phyloP scores from a whole-genome alignment of 1,140 invertebrate species.

The Battus philenor region DNA sequence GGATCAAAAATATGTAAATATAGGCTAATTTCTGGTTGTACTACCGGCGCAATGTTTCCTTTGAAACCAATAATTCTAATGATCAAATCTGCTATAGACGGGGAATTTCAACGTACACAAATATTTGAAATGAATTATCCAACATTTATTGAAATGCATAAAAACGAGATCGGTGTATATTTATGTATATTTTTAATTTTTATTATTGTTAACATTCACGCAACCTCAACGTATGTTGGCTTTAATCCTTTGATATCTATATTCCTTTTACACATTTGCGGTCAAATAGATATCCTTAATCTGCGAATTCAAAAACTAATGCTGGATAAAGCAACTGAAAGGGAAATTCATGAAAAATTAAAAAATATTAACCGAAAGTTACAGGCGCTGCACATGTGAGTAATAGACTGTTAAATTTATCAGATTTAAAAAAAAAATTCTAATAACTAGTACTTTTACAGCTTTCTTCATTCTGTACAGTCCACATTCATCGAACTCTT shows the following conservation, averaged over 20 bases:
- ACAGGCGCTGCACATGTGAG: conserved; percentile 36
- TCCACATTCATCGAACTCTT: conserved; percentile 36
- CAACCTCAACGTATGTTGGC: conserved; percentile 24
- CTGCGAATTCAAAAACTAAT: conserved; percentile 25
- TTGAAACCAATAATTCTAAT: conserved; percentile 31
- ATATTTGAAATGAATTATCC: conserved; percentile 34
- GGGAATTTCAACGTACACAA: conserved; percentile 25
- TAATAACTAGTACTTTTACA: conserved; percentile 22
- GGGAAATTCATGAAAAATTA: conserved; percentile 12
- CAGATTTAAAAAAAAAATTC: not conserved
- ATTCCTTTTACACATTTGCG: conserved; percentile 33
- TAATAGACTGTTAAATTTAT: not conserved
- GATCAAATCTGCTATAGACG: conserved; percentile 22
- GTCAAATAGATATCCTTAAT: conserved; percentile 31
- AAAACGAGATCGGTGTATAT: conserved; percentile 20
- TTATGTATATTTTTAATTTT: conserved; percentile 19
- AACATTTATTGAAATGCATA: conserved; percentile 22
- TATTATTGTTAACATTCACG: conserved; percentile 24
- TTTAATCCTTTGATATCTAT: conserved; percentile 38
- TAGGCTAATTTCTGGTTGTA: conserved; percentile 23
- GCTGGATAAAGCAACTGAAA: not conserved
- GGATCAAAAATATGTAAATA: conserved; percentile 28
- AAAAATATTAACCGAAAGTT: conserved; percentile 25
- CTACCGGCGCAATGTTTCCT: conserved; percentile 25
- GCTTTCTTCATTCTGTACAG: conserved; percentile 40